These are phyloP conservation scores for Pelochelys cantorii DNA, from an alignment of 2,797 vertebrate genomes.

Conservation along the genomic window DNA sequence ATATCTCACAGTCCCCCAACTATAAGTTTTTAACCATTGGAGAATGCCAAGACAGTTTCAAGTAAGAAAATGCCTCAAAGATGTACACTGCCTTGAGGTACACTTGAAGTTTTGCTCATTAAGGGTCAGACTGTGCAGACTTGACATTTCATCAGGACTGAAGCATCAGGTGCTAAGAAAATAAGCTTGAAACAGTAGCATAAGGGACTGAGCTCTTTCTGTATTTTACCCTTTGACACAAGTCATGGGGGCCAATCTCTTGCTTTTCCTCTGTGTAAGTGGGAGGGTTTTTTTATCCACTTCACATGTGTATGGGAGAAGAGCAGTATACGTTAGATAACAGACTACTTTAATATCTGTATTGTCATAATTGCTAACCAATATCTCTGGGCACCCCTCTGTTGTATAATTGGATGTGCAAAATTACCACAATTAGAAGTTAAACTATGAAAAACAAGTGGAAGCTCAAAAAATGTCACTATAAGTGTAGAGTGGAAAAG, in stretches of 20 bases:
- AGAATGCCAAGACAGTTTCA: constrained; percentile 31
- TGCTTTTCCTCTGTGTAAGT: not conserved
- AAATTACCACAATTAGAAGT: not conserved
- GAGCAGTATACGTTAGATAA: not conserved
- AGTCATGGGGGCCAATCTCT: not conserved
- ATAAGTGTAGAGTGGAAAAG: not conserved
- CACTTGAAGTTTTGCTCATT: constrained; percentile 69
- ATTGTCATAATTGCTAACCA: not conserved
- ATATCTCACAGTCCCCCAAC: constrained; percentile 37
- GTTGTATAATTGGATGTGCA: not conserved
- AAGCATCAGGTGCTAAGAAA: constrained; percentile 38
- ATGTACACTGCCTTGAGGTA: constrained; percentile 61
- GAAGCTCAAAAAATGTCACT: not conserved
- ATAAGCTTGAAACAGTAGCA: constrained; percentile 25
- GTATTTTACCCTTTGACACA: constrained; percentile 29
- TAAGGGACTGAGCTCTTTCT: not conserved
- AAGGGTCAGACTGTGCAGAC: constrained; percentile 42
- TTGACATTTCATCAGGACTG: constrained; percentile 55
- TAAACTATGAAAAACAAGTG: not conserved
- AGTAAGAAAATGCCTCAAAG: constrained; percentile 34
- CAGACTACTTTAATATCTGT: not conserved
- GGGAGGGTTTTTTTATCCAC: not conserved
- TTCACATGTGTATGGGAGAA: not conserved
- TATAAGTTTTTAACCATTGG: constrained; percentile 22
- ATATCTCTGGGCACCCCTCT: not conserved